A percentile compares a stretch with the other conserved stretches of the same genome.
phyloP scores from a whole-genome alignment of 2,113 vertebrate species.

The Poecile atricapillus region DNA sequence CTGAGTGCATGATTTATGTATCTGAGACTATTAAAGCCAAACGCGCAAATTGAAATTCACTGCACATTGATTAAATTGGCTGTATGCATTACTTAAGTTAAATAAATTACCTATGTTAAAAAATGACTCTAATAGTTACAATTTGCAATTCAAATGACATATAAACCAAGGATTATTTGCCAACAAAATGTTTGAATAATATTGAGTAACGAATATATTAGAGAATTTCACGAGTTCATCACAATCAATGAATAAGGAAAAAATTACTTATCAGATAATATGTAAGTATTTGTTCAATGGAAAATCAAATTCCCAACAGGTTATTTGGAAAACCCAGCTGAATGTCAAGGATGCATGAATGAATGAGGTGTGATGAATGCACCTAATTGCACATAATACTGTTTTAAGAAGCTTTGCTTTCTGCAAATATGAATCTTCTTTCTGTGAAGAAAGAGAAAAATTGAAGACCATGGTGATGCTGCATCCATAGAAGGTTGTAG shows the following conservation, averaged over 20 bases:
- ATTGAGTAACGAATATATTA: slow-evolving; percentile 42
- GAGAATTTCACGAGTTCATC: slow-evolving; percentile 31
- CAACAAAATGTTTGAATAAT: slow-evolving; percentile 59
- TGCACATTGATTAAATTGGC: slow-evolving; percentile 51
- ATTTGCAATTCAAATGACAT: slow-evolving; percentile 56
- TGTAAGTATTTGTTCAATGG: neutral
- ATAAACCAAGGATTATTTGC: slow-evolving; percentile 47
- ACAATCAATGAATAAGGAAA: neutral
- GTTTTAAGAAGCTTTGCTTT: neutral
- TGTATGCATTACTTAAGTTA: slow-evolving; percentile 54
- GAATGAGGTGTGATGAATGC: neutral
- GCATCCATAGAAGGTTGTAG: neutral
- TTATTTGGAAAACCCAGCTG: neutral
- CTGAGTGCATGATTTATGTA: slow-evolving; percentile 13
- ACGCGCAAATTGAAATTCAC: slow-evolving; percentile 1
- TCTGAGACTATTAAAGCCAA: slow-evolving; percentile 10
- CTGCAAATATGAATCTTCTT: neutral
- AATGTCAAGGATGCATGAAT: neutral
- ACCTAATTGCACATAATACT: neutral
- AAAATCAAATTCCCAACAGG: neutral
- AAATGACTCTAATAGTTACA: slow-evolving; percentile 40
- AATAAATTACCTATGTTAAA: slow-evolving; percentile 52
- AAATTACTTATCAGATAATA: neutral
- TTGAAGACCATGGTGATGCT: neutral
- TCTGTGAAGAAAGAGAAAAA: neutral